Evolutionary conservation across 2,888 invertebrate genomes (phyloP), one percentile per base, ranked within the genome.

Genomic region (Liodrosophila aerea): DNA sequence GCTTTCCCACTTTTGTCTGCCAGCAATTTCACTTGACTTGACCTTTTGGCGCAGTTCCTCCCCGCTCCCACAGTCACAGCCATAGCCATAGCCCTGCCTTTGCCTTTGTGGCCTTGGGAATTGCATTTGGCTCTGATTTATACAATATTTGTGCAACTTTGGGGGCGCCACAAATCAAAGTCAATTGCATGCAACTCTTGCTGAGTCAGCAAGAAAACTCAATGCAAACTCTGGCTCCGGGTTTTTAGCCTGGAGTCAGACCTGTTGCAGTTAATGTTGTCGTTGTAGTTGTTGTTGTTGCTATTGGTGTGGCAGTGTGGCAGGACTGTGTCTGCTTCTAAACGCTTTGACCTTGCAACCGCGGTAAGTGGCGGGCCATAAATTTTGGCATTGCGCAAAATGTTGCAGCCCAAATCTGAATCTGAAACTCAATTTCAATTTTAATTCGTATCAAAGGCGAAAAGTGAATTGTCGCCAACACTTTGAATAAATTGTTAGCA

Each of bases 1-100:
- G 52, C 82, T 86, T 84, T 86, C 82, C 81, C 85, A 76, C 83
- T 69, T 80, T 82, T 83, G 67, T 74, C 64, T 73, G 31, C 13
- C 37, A 31, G 40, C 85, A 82, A 65, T 84, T 81, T 86, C 86
- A 77, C 81, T 77, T 73, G 66, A 64, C 60, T 72, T 86, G 86
- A 86, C 85, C 84, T 85, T 73, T 71, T 53, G 50, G 11, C 51
- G 34, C 45, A 12, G 12, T 11, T 27, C 9, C 37, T 13, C 39
- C 0, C 22, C 22, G 9, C 7, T 33, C n/a, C 4, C 15, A 2
- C 22, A 29, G 4, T 8, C 0, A n/a, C 27, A 4, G 1, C n/a
- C n/a, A n/a, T 0, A 29, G 7, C 5, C 5, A 0, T 9, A 3
- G 8, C 7, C 5, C 27, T n/a, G 31, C 13, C 36, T 22, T 31